These are phyloP conservation scores for Limenitis camilla DNA, from an alignment of 2,888 invertebrate species.

Conservation along the genomic window DNA sequence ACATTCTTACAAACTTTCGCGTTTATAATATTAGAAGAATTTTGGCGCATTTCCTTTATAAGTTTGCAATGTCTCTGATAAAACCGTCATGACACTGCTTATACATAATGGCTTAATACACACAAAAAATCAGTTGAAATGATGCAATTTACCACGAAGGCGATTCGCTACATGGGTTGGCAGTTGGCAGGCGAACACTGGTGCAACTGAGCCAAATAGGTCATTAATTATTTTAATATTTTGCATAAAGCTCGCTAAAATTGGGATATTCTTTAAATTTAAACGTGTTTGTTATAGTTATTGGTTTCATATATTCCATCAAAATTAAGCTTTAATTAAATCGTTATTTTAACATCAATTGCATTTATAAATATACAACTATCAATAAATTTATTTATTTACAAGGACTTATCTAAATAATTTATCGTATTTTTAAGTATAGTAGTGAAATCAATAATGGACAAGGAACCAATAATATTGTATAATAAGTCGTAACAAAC, in stretches of 20 bases:
- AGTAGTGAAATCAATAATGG: too few species aligned
- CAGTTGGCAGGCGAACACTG: slow-evolving; percentile 25
- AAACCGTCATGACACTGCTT: too few species aligned
- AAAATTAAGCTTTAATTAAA: neutral
- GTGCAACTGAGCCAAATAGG: slow-evolving; percentile 26
- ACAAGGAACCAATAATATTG: too few species aligned
- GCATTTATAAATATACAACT: neutral
- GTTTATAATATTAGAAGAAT: too few species aligned
- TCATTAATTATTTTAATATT: slow-evolving; percentile 29
- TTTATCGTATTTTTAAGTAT: slow-evolving; percentile 21
- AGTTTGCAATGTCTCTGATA: too few species aligned
- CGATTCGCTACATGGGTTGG: slow-evolving; percentile 20
- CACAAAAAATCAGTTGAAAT: slow-evolving; percentile 8
- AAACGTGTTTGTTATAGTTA: slow-evolving; percentile 2
- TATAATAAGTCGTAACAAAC: too few species aligned
- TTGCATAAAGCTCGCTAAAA: slow-evolving; percentile 20
- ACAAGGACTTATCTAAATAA: too few species aligned
- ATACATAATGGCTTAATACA: too few species aligned
- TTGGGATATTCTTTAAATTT: slow-evolving; percentile 11
- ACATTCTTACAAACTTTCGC: too few species aligned
- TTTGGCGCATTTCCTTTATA: too few species aligned
- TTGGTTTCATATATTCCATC: neutral
- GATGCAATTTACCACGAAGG: slow-evolving; percentile 10
- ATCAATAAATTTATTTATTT: too few species aligned
- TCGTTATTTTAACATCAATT: neutral